Evolutionary conservation across 2,888 invertebrate species (phyloP).

Genomic region (Zygogramma bicolorata): DNA sequence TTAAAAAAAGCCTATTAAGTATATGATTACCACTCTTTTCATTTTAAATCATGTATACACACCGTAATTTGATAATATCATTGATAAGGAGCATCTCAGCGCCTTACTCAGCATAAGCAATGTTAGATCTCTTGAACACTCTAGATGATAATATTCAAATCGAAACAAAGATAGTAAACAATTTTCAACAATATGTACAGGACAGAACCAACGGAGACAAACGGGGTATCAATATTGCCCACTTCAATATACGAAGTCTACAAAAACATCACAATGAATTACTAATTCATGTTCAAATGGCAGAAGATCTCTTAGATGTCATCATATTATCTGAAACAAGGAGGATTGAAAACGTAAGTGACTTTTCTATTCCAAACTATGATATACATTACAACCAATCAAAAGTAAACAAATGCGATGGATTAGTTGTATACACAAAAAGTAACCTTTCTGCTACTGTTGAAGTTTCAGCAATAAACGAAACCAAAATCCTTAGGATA

Average conservation of each 20-base stretch:
- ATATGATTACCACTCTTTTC: neutral
- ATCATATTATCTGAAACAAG: slow-evolving; percentile 12
- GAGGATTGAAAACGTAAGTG: slow-evolving; percentile 10
- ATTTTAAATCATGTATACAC: neutral
- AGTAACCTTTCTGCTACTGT: slow-evolving; percentile 18
- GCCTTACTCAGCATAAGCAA: neutral
- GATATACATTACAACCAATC: slow-evolving; percentile 14
- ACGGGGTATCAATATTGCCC: slow-evolving; percentile 1
- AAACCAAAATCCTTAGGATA: slow-evolving; percentile 21
- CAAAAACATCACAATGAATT: slow-evolving; percentile 21
- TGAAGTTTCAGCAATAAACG: slow-evolving; percentile 5
- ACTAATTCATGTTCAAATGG: slow-evolving; percentile 17
- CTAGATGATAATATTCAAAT: slow-evolving; percentile 12
- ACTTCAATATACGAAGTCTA: slow-evolving; percentile 2
- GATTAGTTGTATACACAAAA: slow-evolving; percentile 15
- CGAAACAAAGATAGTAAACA: slow-evolving; percentile 2
- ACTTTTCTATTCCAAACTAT: slow-evolving; percentile 19
- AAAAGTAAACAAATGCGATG: slow-evolving; percentile 21
- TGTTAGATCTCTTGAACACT: slow-evolving; percentile 15
- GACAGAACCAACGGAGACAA: neutral
- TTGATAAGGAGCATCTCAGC: slow-evolving; percentile 4
- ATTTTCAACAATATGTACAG: slow-evolving; percentile 9
- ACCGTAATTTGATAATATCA: neutral
- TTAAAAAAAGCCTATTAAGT: neutral
- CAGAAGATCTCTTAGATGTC: slow-evolving; percentile 2